Base-by-base conservation (phyloP, 2,113 vertebrate species). In the Nanorana parkeri region DNA sequence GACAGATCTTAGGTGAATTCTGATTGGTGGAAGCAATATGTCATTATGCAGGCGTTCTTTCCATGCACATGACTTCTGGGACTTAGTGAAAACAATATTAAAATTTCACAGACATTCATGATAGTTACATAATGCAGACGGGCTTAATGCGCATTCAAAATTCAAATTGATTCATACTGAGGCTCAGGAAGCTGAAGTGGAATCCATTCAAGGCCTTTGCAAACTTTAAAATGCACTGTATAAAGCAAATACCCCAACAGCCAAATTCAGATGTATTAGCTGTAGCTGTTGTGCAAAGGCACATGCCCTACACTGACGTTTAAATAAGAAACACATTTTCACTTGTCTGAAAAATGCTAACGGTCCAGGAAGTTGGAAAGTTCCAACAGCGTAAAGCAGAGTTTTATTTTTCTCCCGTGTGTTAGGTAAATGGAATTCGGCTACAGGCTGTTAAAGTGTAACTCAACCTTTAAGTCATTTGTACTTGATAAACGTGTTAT, bases 271-370 rank as follows among this genome's bases (percentile, higher is more conserved):
- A 41, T 75, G 24, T 60, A 61, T 41, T 41, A 41, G 28, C 16
- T 32, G 41, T 41, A 60, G 55, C 72, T 23, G 52, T 41, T 36
- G 55, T 54, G 15, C 71, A 74, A 17, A 60, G 24, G 55, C 29
- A n/a, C 20, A 3, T 60, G 55, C 23, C 23, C n/a, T n/a, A 75
- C 54, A 26, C 24, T 63, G 7, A 21, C 5, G 72, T 17, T 36
- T 61, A 60, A 75, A 75, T 75, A 32, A 24, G 72, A 75, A 75
- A 75, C 72, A 75, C 21, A 63, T 74, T 74, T 36, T 60, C 28
- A 21, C 54, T 74, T 74, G 58, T 17, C n/a, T 74, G 58, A 58
- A 2, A 17, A 73, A 41, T 2, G 19, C 19, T 41, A n/a, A 24
- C 13, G 4, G 11, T 63, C 11, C 60, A 63, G 60, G 60, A 63